Evolutionary conservation across 35 echinoderm and acorn worm genomes (phyloP).

Genomic region (Anneissia japonica): DNA sequence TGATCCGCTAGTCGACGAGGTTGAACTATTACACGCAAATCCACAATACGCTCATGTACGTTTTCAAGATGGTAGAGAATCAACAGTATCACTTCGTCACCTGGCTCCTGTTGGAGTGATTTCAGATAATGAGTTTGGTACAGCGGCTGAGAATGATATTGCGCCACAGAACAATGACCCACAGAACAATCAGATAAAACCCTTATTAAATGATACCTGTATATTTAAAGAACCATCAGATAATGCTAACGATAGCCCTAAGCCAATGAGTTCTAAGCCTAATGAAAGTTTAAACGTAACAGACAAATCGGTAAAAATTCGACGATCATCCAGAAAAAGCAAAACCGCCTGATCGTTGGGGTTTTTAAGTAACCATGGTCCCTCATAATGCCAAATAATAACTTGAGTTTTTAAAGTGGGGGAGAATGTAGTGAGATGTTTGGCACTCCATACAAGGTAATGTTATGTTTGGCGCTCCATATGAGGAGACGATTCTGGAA

Average conservation of each 20-base stretch:
- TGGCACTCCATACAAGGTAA: too few relatives aligned
- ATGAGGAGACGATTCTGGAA: too few relatives aligned
- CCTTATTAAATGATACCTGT: background rate
- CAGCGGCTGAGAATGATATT: background rate
- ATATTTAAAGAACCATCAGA: background rate
- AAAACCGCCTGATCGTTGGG: background rate
- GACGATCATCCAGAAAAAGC: background rate
- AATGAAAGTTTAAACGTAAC: background rate
- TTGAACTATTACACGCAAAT: conserved; percentile 14
- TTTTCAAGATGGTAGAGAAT: conserved; percentile 32
- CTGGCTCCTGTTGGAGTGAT: conserved; percentile 12
- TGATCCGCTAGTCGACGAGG: conserved; percentile 23
- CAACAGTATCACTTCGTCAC: conserved; percentile 32
- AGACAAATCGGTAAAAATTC: background rate
- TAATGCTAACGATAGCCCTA: background rate
- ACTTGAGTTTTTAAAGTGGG: too few relatives aligned
- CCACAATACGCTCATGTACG: conserved; percentile 29
- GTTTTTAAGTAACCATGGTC: background rate
- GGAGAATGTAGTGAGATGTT: too few relatives aligned
- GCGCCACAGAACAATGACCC: too few relatives aligned
- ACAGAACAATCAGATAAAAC: background rate
- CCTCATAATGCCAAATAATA: too few relatives aligned
- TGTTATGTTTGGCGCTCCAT: too few relatives aligned
- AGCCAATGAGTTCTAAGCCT: background rate
- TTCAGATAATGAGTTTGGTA: background rate